phyloP scores from a whole-genome alignment of 2,113 vertebrate species.

The Orcinus orca region DNA sequence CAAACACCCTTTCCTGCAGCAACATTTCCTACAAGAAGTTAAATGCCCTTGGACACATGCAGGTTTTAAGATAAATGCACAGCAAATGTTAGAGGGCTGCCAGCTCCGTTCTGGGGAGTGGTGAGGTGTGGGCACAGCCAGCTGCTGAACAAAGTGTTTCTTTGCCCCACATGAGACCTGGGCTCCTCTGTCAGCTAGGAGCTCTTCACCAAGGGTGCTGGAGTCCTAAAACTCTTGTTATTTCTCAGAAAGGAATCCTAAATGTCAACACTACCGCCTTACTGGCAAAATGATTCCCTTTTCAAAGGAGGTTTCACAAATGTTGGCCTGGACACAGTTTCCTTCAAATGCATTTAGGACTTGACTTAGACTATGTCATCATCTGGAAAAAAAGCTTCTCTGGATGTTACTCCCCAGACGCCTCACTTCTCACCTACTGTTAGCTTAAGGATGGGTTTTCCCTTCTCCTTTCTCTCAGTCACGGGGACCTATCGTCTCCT shows the following conservation, averaged over 20 bases:
- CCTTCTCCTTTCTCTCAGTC: not conserved
- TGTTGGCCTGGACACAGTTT: not conserved
- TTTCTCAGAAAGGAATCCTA: not conserved
- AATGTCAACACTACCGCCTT: not conserved
- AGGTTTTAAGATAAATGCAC: not conserved
- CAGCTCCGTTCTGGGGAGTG: not conserved
- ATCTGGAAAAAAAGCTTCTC: not conserved
- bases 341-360: not conserved
- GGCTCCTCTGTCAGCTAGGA: not conserved
- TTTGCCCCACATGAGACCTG: not conserved
- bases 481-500: rapidly evolving
- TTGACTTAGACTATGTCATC: not conserved
- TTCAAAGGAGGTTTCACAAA: not conserved
- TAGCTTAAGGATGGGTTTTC: not conserved
- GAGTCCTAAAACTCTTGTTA: not conserved
- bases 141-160: not conserved
- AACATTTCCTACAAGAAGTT: not conserved
- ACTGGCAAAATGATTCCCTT: not conserved
- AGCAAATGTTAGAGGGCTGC: not conserved
- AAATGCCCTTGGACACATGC: not conserved
- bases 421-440: not conserved
- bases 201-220: not conserved
- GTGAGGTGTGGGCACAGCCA: too few species aligned
- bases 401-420: not conserved
- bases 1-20: not conserved